phyloP scores from a whole-genome alignment of 2,113 vertebrate genomes.

The Gasterosteus nipponicus region DNA sequence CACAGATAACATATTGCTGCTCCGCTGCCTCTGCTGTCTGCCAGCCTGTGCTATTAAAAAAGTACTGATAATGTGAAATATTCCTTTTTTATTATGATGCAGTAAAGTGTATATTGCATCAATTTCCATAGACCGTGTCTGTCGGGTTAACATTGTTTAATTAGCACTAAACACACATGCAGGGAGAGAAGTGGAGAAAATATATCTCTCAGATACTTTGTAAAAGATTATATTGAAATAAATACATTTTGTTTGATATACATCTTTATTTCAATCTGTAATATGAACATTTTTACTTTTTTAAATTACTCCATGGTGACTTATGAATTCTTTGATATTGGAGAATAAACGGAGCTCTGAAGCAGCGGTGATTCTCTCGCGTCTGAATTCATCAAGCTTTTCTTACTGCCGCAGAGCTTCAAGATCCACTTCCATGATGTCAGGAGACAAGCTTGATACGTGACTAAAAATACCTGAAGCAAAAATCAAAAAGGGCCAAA shows the following conservation, averaged over 20 bases:
- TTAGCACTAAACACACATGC: background rate
- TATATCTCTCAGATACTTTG: background rate
- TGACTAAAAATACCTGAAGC: conserved; percentile 57
- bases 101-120: background rate
- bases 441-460: conserved; percentile 35
- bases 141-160: background rate
- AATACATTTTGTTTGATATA: background rate
- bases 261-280: background rate
- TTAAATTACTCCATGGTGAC: background rate
- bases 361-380: background rate
- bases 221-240: too few species aligned
- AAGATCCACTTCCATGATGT: conserved; percentile 30
- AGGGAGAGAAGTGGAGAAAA: too few species aligned
- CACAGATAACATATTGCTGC: too few species aligned
- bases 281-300: background rate
- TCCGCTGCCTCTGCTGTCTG: too few species aligned
- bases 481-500: conserved; percentile 34
- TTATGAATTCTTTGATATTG: background rate
- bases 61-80: too few species aligned
- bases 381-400: background rate
- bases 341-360: background rate
- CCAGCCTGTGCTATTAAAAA: too few species aligned
- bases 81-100: background rate
- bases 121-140: background rate
- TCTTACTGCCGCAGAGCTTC: conserved; percentile 7